Conservation (phyloP, 2,888 invertebrate species). For the Exephanes ischioxanthus region DNA sequence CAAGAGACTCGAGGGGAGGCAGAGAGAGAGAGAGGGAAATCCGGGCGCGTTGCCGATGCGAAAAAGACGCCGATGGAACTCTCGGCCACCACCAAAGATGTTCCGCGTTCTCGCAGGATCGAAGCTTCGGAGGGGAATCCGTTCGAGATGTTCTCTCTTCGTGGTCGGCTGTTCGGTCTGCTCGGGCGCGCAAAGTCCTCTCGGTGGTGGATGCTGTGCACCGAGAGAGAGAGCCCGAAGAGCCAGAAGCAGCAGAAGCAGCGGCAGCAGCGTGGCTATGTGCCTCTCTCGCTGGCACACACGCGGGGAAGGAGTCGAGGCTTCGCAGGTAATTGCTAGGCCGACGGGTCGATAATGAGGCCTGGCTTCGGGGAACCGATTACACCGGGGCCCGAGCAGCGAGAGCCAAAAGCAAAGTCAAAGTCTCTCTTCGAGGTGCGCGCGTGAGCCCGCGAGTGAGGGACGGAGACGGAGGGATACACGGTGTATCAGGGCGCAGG, state of each 20-base stretch:
- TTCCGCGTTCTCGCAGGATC: constrained; percentile 30
- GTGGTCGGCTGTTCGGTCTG: constrained; percentile 47
- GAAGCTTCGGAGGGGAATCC: constrained; percentile 18
- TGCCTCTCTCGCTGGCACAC: constrained; percentile 62
- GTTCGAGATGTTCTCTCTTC: constrained; percentile 48
- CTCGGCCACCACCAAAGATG: constrained; percentile 31
- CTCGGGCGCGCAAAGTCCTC: constrained; percentile 55
- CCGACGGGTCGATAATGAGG: constrained; percentile 85
- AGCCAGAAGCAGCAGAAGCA: constrained; percentile 51
- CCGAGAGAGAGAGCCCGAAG: constrained; percentile 29
- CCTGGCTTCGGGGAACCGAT: constrained; percentile 85
- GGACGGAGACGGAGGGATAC: constrained; percentile 45
- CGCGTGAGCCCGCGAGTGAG: constrained; percentile 58
- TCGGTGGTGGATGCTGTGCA: constrained; percentile 64
- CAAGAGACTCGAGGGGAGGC: background rate
- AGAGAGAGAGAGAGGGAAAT: background rate
- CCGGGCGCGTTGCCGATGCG: constrained; percentile 11
- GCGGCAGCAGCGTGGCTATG: constrained; percentile 59
- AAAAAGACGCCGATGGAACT: constrained; percentile 20
- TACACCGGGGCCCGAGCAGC: constrained; percentile 81
- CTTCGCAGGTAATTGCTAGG: constrained; percentile 85
- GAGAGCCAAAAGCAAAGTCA: constrained; percentile 79
- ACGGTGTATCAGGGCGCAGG: background rate
- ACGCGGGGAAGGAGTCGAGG: constrained; percentile 81
- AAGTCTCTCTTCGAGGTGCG: constrained; percentile 66